Conservation (phyloP, 2,797 vertebrate genomes). For the Tadarida brasiliensis region DNA sequence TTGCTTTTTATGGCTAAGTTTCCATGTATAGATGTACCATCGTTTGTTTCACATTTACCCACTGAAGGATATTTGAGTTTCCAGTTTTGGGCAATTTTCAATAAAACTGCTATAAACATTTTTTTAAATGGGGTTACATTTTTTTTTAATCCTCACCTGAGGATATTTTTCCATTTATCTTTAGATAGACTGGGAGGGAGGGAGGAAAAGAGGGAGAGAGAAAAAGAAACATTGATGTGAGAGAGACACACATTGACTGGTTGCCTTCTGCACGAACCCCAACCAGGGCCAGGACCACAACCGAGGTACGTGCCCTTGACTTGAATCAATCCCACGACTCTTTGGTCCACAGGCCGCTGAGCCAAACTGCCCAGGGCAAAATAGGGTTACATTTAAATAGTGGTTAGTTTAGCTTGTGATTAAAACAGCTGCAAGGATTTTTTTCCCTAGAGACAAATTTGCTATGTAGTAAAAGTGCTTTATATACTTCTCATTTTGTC, state of each 20-base stretch:
- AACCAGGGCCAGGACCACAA: too few relatives aligned
- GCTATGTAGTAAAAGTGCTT: not conserved
- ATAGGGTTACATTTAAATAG: not conserved
- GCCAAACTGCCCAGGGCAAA: too few relatives aligned
- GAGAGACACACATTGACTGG: too few relatives aligned
- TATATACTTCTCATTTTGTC: not conserved
- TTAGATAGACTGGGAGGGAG: too few relatives aligned
- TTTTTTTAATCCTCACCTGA: too few relatives aligned
- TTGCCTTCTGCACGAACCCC: too few relatives aligned
- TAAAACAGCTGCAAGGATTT: not conserved
- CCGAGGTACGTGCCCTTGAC: too few relatives aligned
- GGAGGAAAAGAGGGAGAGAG: too few relatives aligned
- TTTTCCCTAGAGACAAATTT: not conserved
- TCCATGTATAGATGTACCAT: not conserved
- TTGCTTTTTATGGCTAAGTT: not conserved
- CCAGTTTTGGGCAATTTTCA: not conserved
- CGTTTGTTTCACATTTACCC: not conserved
- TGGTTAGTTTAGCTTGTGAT: not conserved
- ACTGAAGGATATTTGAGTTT: not conserved
- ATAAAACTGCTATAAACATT: not conserved
- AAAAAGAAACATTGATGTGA: too few relatives aligned
- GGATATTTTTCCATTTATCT: too few relatives aligned
- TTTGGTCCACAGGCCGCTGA: too few relatives aligned
- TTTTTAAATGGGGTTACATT: not conserved
- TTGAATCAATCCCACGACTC: too few relatives aligned